Percentiles rank a stretch among this genome's conserved stretches.
Conservation (phyloP, 2,888 invertebrate species). For the Phoenoteleia sp. region DNA sequence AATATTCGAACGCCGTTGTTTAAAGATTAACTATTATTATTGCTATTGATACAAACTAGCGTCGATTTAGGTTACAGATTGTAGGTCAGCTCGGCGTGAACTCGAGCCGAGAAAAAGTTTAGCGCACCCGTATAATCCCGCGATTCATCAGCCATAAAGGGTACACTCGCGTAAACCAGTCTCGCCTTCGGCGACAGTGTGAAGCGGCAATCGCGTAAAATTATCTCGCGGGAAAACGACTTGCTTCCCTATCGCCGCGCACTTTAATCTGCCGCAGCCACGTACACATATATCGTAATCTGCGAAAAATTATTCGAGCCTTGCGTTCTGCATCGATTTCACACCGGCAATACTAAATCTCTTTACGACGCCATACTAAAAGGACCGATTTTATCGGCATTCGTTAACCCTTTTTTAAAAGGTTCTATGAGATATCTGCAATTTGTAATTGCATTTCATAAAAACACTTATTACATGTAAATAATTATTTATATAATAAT, state of each 20-base stretch:
- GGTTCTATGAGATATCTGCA: too few relatives aligned
- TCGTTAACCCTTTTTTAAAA: too few relatives aligned
- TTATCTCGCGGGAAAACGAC: constrained; percentile 56
- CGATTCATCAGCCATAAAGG: constrained; percentile 57
- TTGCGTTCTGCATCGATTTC: constrained; percentile 38
- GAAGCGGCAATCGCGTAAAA: constrained; percentile 57
- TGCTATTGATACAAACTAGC: constrained; percentile 23
- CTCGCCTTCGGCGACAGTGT: constrained; percentile 41
- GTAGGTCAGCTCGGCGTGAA: constrained; percentile 45
- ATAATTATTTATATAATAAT: too few relatives aligned
- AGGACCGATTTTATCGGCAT: background rate
- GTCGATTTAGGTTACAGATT: constrained; percentile 32
- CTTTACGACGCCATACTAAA: constrained; percentile 9
- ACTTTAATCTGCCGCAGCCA: constrained; percentile 48
- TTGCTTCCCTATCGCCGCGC: constrained; percentile 47
- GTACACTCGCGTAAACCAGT: constrained; percentile 45
- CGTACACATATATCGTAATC: constrained; percentile 41
- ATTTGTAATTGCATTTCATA: too few relatives aligned
- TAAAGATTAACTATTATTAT: constrained; percentile 14
- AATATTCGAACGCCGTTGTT: too few relatives aligned
- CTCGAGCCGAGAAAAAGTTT: constrained; percentile 50
- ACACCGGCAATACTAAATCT: constrained; percentile 13
- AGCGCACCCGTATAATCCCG: constrained; percentile 38
- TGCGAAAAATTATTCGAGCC: constrained; percentile 38
- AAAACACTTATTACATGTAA: too few relatives aligned